A percentile compares a stretch with the other conserved stretches of the same genome.
phyloP scores from a whole-genome alignment of 2,888 invertebrate genomes.

The Melinaea menophilus region DNA sequence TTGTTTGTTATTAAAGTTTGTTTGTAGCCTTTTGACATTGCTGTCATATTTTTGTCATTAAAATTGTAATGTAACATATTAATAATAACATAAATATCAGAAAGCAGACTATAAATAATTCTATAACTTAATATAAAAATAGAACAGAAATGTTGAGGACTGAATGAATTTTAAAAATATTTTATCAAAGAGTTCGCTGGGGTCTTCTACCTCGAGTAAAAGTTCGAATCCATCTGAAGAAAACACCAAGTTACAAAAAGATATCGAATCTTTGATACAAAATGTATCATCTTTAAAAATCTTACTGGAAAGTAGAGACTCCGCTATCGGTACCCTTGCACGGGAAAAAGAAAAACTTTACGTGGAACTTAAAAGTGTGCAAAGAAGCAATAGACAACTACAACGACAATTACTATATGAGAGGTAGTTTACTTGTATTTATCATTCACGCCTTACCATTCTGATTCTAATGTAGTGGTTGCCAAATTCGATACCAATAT shows the following conservation, averaged over 20 bases:
- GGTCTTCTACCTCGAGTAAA: constrained; percentile 41
- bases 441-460: background rate
- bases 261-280: constrained; percentile 64
- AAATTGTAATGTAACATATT: too few relatives aligned
- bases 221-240: constrained; percentile 41
- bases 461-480: too few relatives aligned
- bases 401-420: constrained; percentile 76
- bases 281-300: constrained; percentile 62
- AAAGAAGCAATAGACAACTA: constrained; percentile 65
- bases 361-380: constrained; percentile 66
- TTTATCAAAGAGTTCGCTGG: constrained; percentile 45
- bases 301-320: constrained; percentile 66
- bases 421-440: constrained; percentile 39
- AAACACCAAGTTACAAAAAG: constrained; percentile 46
- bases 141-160: constrained; percentile 25
- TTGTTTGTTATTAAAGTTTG: too few relatives aligned
- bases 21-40: too few relatives aligned
- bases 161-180: constrained; percentile 48
- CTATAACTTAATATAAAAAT: background rate
- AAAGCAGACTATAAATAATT: too few relatives aligned
- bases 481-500: too few relatives aligned
- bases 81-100: too few relatives aligned
- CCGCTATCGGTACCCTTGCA: constrained; percentile 62
- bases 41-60: too few relatives aligned
- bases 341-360: constrained; percentile 73